Evolutionary conservation across 2,888 invertebrate species (phyloP).

Genomic region (Congeria kusceri): DNA sequence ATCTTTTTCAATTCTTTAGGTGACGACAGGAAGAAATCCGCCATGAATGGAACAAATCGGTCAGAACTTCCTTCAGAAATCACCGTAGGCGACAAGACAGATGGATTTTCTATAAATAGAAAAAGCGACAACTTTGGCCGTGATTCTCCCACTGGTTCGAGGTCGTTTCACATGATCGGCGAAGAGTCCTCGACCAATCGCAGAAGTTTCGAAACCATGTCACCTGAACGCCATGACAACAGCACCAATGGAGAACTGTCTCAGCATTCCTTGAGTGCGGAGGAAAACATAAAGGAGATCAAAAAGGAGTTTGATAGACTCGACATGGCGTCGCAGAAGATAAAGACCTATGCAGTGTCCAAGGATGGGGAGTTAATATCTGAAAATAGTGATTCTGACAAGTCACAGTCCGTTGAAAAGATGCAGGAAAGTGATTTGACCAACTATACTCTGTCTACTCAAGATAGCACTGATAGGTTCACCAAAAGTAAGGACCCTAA

Average conservation of each 20-base stretch:
- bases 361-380: constrained; percentile 57
- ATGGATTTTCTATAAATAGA: background rate
- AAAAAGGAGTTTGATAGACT: constrained; percentile 52
- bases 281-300: constrained; percentile 46
- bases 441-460: constrained; percentile 25
- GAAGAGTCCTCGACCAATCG: background rate
- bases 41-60: constrained; percentile 29
- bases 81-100: constrained; percentile 27
- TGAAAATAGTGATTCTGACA: constrained; percentile 57
- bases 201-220: constrained; percentile 32
- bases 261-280: constrained; percentile 38
- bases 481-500: background rate
- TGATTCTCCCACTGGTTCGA: background rate
- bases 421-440: constrained; percentile 3
- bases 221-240: constrained; percentile 32
- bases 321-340: constrained; percentile 33
- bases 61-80: constrained; percentile 60
- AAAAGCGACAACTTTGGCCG: background rate
- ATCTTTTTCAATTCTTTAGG: constrained; percentile 20
- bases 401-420: constrained; percentile 10
- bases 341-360: constrained; percentile 60
- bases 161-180: constrained; percentile 19
- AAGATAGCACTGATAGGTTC: constrained; percentile 1
- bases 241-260: constrained; percentile 19
- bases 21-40: constrained; percentile 57